Base-by-base conservation (phyloP, 1,140 invertebrate species). In the Drosophila miranda region DNA sequence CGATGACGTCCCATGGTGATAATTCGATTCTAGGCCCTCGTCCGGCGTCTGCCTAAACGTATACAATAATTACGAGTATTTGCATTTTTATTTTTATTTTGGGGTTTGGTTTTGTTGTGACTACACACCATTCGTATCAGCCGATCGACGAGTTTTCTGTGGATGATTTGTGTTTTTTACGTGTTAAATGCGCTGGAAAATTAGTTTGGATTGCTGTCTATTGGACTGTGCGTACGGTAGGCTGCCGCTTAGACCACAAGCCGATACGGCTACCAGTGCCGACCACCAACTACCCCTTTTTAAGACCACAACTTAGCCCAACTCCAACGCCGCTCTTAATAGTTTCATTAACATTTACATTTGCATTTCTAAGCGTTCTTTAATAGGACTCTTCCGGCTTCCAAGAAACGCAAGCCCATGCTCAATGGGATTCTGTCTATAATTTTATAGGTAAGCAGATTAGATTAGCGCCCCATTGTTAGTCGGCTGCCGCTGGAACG, bases 101-200 rank as follows among this genome's bases (percentile, higher is more conserved):
- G 63, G 62, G 71, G 69, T 66, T 75, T 78, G 41, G 45, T 60
- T 70, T 71, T 74, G 78, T 77, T 82, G 30, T 82, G 59, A 81
- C 68, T 81, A 42, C 11, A 28, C 9, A 34, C 11, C 34, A 38
- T 3, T 38, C 34, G 34, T 11, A 38, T 63, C 16, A 44, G 48
- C 21, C 46, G 30, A 68, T 53, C 55, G 42, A 64, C 38, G 26
- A 68, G 66, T 70, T 75, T 56, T n/a, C 8, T 9, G 9, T 9
- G 1, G 38, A 11, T 45, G 52, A 48, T 69, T 54, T 30, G 26
- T 59, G 26, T 78, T 69, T 60, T 57, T 59, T 68, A 43, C 8
- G n/a, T 69, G 77, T 78, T 86, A 68, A 86, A 78, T 81, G 74
- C 64, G n/a, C 62, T 66, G 70, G 71, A 81, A 86, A 87, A 87